Evolutionary conservation across 1,140 invertebrate genomes (phyloP), one percentile per base, ranked within the genome.

Genomic region (Pachypsylla venusta): DNA sequence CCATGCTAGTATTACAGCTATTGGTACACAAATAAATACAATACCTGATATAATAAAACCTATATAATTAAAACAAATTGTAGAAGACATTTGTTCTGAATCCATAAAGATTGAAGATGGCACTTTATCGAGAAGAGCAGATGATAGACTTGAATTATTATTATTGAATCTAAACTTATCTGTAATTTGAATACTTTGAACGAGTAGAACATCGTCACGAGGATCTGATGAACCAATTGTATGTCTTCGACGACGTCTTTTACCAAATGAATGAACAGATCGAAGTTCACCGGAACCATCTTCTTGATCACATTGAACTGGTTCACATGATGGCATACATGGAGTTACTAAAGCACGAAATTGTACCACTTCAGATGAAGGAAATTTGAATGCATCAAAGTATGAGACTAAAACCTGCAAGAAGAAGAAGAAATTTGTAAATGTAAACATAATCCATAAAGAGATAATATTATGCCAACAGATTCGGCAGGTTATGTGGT

Each of bases 381-480:
- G 91, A 76, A 95, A 95, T 70, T 94, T 93, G 80, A 95, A 95
- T 10, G 92, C 92, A 69, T 95, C 91, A 72, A 95, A 94, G 69
- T 90, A 85, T 5, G 89, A 90, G n/a, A 91, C 71, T 5, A 95
- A 74, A 55, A 88, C 82, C 80, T 89, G 79, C 25, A 77, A 75
- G 62, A 62, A 54, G 26, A 40, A 5, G n/a, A 22, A 55, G 7
- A 16, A 40, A 14, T 22, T 48, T 3, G 2, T 28, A 40, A 19
- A 16, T 35, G 30, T 35, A 12, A 16, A 16, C 16, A 12, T 35
- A 35, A 12, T 10, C 10, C 16, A 35, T 35, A 35, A 35, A 35
- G 16, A 35, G 30, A 12, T 16, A 35, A 16, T 12, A 12, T 35
- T 35, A 12, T 35, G 30, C 30, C n/a, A n/a, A n/a, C n/a, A n/a